Evolutionary conservation across 2,888 invertebrate genomes (phyloP).

Genomic region (Nemurella pictetii): DNA sequence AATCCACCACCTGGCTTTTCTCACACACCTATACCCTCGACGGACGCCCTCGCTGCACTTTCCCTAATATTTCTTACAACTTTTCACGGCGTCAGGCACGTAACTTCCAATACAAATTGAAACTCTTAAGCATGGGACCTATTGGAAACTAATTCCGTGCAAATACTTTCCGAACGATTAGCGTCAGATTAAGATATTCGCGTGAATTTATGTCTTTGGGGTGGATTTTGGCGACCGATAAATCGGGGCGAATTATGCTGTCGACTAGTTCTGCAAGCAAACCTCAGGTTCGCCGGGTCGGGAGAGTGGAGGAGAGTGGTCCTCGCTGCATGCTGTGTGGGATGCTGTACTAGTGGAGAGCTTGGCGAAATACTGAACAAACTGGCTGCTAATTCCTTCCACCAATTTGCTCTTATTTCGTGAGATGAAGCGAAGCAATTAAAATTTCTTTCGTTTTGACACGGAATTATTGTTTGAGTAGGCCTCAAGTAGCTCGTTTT

Average conservation of each 20-base stretch:
- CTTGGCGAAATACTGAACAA: background rate
- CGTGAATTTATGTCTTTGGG: conserved; percentile 20
- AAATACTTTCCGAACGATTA: conserved; percentile 18
- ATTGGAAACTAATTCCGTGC: conserved; percentile 26
- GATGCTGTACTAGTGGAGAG: background rate
- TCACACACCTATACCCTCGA: background rate
- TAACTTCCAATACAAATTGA: conserved; percentile 28
- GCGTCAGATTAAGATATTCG: conserved; percentile 30
- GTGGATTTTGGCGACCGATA: conserved; percentile 13
- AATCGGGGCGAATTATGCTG: conserved; percentile 18
- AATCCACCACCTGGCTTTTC: background rate
- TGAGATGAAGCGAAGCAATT: background rate
- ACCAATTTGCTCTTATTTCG: background rate
- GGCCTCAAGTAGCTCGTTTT: background rate
- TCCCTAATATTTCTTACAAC: background rate
- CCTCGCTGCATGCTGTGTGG: background rate
- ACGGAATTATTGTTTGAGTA: background rate
- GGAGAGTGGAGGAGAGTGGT: no score
- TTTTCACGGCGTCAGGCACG: background rate
- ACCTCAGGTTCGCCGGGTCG: background rate
- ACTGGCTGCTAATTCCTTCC: background rate
- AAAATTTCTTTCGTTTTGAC: background rate
- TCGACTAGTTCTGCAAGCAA: conserved; percentile 1
- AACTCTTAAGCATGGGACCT: conserved; percentile 23
- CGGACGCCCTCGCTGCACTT: background rate